Evolutionary conservation across 2,113 vertebrate species (phyloP).

Genomic region (Anguilla rostrata): DNA sequence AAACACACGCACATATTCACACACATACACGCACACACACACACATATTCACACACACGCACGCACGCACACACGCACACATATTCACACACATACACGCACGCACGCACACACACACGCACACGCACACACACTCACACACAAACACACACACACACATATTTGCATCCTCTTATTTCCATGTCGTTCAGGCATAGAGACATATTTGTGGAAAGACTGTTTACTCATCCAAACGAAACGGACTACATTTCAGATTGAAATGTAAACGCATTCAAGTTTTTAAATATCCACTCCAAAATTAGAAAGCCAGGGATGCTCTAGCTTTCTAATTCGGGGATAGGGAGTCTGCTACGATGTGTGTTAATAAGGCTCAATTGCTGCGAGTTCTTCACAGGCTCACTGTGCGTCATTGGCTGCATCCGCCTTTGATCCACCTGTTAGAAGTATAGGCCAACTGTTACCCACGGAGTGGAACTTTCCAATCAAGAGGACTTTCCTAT

Average conservation of each 20-base stretch:
- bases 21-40: no score
- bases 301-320: not conserved
- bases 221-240: not conserved
- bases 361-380: not conserved
- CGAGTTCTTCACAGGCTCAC: not conserved
- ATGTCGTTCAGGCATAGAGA: not conserved
- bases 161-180: conserved; percentile 16
- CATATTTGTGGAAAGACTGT: not conserved
- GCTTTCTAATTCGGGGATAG: not conserved
- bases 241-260: not conserved
- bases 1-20: no score
- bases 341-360: no score
- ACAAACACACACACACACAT: not conserved
- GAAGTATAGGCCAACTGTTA: not conserved
- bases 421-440: not conserved
- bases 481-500: no score
- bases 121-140: no score
- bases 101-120: no score
- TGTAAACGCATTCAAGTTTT: not conserved
- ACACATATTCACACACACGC: no score
- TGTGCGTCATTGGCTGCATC: not conserved
- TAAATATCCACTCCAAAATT: not conserved
- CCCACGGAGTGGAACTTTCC: not conserved
- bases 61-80: no score
- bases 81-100: no score